phyloP scores from a whole-genome alignment of 2,797 vertebrate species.

The Steatocranus sp. region DNA sequence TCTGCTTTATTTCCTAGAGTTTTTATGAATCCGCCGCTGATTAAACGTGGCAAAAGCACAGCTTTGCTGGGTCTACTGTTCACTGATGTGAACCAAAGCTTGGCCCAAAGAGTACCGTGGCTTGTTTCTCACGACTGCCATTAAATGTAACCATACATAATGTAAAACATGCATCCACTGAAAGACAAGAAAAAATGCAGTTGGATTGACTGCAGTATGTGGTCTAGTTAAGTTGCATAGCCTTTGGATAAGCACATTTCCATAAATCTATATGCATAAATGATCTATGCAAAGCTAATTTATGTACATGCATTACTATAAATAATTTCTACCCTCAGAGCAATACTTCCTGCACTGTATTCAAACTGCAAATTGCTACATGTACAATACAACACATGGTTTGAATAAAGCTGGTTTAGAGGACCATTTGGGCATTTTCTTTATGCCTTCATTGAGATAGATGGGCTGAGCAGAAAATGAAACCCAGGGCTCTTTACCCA shows the following conservation, averaged over 20 bases:
- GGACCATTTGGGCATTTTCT: neutral
- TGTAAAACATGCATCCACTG: neutral
- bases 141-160: neutral
- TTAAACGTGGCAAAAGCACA: neutral
- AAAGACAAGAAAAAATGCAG: neutral
- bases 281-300: neutral
- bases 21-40: neutral
- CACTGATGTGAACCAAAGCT: neutral
- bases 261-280: neutral
- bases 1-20: neutral
- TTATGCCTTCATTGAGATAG: neutral
- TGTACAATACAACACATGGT: neutral
- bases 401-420: neutral
- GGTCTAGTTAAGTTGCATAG: neutral
- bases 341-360: neutral
- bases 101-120: neutral
- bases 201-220: accelerated
- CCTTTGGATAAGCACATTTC: neutral
- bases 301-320: neutral
- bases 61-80: neutral
- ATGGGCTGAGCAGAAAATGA: neutral
- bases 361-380: neutral
- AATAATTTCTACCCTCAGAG: neutral
- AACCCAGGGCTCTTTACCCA: neutral
- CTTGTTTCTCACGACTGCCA: neutral